Percentiles rank a stretch among this genome's conserved stretches.
Conservation (phyloP, 2,888 invertebrate genomes). For the Ganaspis brasiliensis region DNA sequence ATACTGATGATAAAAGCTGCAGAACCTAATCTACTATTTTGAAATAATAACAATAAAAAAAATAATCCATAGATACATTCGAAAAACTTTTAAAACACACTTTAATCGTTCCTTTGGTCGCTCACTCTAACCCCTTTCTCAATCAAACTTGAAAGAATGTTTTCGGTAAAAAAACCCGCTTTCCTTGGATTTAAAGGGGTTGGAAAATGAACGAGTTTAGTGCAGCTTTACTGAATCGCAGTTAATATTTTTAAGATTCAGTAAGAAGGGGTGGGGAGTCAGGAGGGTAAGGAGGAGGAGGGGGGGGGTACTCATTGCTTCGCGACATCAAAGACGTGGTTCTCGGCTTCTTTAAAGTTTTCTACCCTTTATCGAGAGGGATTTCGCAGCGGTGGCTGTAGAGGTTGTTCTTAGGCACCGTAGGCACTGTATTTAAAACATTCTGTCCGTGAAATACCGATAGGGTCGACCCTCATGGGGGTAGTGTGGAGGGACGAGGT, state of each 20-base stretch:
- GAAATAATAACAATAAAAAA: too few relatives aligned
- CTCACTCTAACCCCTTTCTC: too few relatives aligned
- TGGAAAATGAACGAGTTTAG: constrained; percentile 53
- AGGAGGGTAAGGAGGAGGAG: background rate
- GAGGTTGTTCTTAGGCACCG: constrained; percentile 50
- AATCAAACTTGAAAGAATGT: constrained; percentile 54
- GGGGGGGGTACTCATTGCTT: constrained; percentile 56
- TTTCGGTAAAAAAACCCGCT: constrained; percentile 59
- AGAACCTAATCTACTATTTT: too few relatives aligned
- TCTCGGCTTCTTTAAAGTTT: constrained; percentile 74
- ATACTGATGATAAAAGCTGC: too few relatives aligned
- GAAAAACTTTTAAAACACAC: too few relatives aligned
- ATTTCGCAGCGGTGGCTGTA: constrained; percentile 56
- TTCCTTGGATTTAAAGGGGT: constrained; percentile 55
- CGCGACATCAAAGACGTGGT: constrained; percentile 76
- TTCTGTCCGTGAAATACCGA: constrained; percentile 78
- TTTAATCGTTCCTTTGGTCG: too few relatives aligned
- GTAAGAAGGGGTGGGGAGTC: too few relatives aligned
- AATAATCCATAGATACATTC: too few relatives aligned
- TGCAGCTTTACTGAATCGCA: constrained; percentile 64
- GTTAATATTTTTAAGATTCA: constrained; percentile 74
- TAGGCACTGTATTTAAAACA: constrained; percentile 77
- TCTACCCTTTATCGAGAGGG: constrained; percentile 74
- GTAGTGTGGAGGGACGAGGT: constrained; percentile 57
- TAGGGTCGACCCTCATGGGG: constrained; percentile 67